Evolutionary conservation across 1,140 invertebrate genomes (phyloP).

Genomic region (Conus ventricosus): DNA sequence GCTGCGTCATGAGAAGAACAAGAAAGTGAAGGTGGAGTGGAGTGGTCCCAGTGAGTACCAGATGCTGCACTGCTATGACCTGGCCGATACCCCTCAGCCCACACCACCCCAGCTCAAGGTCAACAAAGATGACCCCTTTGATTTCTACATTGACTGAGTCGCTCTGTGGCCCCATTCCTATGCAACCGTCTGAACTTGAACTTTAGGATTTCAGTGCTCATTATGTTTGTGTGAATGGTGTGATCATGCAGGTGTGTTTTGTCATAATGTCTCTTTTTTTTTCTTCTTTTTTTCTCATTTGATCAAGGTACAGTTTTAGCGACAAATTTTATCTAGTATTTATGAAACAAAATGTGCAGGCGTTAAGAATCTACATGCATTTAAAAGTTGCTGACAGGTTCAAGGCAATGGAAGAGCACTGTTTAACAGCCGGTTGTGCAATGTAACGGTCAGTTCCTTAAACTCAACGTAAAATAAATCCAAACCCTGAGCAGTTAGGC

Average conservation of each 20-base stretch:
- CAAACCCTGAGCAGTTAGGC: no score
- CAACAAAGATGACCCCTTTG: conserved; percentile 68
- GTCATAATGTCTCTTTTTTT: not conserved
- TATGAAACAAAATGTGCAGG: no score
- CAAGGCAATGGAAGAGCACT: no score
- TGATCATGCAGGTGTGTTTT: not conserved
- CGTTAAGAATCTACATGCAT: no score
- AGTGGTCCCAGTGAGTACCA: conserved; percentile 72
- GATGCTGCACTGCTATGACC: conserved; percentile 66
- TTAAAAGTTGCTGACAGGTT: no score
- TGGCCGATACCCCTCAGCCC: conserved; percentile 61
- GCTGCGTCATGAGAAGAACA: conserved; percentile 72
- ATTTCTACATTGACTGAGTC: conserved; percentile 56
- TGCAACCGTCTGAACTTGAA: not conserved
- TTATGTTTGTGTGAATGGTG: not conserved
- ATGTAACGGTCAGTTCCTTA: no score
- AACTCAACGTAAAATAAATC: no score
- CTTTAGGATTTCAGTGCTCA: no score
- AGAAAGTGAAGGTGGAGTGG: conserved; percentile 66
- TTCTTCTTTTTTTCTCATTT: not conserved
- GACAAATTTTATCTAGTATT: no score
- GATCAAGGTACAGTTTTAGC: not conserved
- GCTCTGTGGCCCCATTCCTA: no score
- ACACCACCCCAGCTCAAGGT: conserved; percentile 60
- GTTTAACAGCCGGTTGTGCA: no score